Evolutionary conservation across 2,113 vertebrate species (phyloP), one percentile per base, ranked within the genome.

Genomic region (Anoplopoma fimbria): DNA sequence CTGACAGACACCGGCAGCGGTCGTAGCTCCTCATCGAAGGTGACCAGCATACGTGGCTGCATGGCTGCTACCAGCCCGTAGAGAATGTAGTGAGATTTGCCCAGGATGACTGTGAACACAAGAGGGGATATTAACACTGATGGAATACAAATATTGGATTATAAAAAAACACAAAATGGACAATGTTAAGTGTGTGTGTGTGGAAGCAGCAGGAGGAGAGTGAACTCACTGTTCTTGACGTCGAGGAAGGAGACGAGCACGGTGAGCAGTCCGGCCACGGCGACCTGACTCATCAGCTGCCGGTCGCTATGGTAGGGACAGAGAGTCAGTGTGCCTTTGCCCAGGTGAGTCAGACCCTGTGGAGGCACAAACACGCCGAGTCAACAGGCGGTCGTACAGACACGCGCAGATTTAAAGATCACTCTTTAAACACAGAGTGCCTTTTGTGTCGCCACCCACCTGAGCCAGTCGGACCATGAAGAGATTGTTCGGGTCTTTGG

Each of bases 281-380:
- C 98, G 67, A 99, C 98, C 92, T 99, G 98, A 95, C 98, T 99
- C 98, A 99, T 98, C 72, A 99, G 97, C 95, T 99, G 98, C 82
- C 98, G 95, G 91, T 99, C 98, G 3, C 98, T 99, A 93, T 99
- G 98, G 93, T 99, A 99, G 2, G 98, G 98, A 79, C 98, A 99
- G n/a, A 99, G 95, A 21, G 98, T 99, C 60, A 99, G 96, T 0
- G 98, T 99, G 60, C 98, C 98, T 92, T 99, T 99, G 45, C 98
- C 98, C 92, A 99, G 95, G 84, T 99, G 98, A 73, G 98, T 99
- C 92, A 99, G 95, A 88, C 98, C 98, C 98, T 99, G 91, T 3
- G 25, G 33, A 53, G 15, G 40, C n/a, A 80, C 34, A 88, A 68
- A 77, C 55, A 79, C 42, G 72, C 4, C 65, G 7, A 77, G 76